phyloP scores from a whole-genome alignment of 1,140 invertebrate species.

The Frieseomelitta varia region DNA sequence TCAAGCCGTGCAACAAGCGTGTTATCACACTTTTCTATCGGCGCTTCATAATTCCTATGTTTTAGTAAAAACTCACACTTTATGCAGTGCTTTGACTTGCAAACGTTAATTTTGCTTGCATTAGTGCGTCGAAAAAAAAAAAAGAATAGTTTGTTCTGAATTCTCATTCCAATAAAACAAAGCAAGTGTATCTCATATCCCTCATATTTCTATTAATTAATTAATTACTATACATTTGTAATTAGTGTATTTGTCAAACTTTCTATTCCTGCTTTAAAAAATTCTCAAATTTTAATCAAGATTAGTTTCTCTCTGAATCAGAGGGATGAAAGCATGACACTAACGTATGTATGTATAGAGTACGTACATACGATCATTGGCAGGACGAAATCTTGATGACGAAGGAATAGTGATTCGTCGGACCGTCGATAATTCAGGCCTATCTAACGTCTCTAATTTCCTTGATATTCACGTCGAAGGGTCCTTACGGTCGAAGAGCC shows the following conservation, averaged over 20 bases:
- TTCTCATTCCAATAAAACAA: not conserved
- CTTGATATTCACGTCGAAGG: constrained; percentile 80
- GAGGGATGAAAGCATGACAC: not conserved
- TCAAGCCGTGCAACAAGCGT: constrained; percentile 1
- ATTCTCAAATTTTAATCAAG: not conserved
- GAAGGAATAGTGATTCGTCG: constrained; percentile 47
- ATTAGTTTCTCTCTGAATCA: not conserved
- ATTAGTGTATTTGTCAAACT: too few species aligned
- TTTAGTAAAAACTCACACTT: constrained; percentile 4
- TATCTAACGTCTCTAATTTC: constrained; percentile 78
- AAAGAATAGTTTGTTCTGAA: not conserved
- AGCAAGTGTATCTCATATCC: too few species aligned
- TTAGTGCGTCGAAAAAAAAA: not conserved
- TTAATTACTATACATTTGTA: too few species aligned
- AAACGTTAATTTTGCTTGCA: not conserved
- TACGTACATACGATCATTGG: constrained; percentile 21
- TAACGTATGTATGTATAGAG: not conserved
- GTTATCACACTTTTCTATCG: not conserved
- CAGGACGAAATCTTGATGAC: constrained; percentile 48
- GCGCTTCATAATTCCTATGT: not conserved
- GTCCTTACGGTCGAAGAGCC: constrained; percentile 77
- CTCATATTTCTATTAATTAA: too few species aligned
- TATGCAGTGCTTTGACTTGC: not conserved
- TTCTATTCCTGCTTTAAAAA: not conserved
- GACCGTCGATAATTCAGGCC: constrained; percentile 70